Conservation (phyloP, 2,888 invertebrate genomes). For the Rhopalosiphum nymphaeae region DNA sequence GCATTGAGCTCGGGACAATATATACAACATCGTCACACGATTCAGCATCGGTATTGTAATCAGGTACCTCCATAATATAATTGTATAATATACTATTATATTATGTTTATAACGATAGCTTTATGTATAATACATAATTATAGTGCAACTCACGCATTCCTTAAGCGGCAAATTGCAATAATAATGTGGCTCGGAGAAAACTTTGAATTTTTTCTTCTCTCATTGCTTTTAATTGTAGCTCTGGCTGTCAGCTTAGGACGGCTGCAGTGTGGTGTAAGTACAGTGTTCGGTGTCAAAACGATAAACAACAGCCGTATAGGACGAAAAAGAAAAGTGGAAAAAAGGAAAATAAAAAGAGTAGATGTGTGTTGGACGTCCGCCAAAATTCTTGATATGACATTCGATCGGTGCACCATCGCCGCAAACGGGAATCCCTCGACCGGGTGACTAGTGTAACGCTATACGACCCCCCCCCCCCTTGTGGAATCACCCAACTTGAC, state of each 20-base stretch:
- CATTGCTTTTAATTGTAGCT: not conserved
- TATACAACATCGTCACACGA: not conserved
- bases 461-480: not conserved
- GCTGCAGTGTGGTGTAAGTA: not conserved
- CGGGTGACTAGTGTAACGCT: not conserved
- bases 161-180: not conserved
- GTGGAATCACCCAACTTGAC: not conserved
- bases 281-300: not conserved
- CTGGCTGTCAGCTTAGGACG: not conserved
- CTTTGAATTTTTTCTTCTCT: not conserved
- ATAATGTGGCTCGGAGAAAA: not conserved
- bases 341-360: not conserved
- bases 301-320: conserved; percentile 4
- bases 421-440: not conserved
- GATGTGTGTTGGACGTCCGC: not conserved
- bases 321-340: not conserved
- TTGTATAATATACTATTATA: not conserved
- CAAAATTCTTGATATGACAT: conserved; percentile 11
- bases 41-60: not conserved
- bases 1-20: not conserved
- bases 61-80: not conserved
- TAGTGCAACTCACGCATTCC: not conserved
- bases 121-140: not conserved
- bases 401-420: not conserved
- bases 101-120: not conserved